phyloP scores from a whole-genome alignment of 2,888 invertebrate genomes.

The Trachelus troglodyta region DNA sequence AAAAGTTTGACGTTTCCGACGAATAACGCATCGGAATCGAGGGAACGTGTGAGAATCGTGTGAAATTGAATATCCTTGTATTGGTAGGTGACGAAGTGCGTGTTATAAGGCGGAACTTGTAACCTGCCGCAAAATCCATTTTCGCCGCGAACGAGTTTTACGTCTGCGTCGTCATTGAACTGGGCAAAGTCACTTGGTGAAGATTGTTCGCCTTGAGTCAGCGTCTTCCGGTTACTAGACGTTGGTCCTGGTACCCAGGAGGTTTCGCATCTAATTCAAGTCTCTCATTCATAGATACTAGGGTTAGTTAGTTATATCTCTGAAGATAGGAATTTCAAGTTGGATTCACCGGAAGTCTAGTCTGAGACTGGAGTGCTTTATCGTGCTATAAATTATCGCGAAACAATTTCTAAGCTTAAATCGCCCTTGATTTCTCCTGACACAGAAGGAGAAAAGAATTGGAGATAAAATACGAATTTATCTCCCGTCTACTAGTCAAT shows the following conservation, averaged over 20 bases:
- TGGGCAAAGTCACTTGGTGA: neutral
- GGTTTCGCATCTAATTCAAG: neutral
- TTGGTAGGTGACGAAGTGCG: neutral
- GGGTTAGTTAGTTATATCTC: neutral
- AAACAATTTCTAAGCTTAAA: neutral
- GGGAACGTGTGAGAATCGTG: too few species aligned
- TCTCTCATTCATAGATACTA: neutral
- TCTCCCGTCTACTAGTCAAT: neutral
- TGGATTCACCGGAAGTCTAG: neutral
- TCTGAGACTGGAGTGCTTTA: neutral
- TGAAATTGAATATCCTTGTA: neutral
- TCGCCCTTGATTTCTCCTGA: neutral
- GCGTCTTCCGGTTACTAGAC: neutral
- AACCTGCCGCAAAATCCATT: neutral
- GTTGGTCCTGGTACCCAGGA: neutral
- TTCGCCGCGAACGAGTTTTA: neutral
- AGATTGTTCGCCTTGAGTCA: neutral
- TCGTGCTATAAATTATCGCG: neutral
- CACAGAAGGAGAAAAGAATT: neutral
- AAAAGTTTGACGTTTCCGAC: neutral
- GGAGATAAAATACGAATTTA: neutral
- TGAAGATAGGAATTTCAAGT: neutral
- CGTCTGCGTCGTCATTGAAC: neutral
- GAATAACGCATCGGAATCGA: neutral
- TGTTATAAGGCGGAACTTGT: neutral